Percentiles rank a stretch among this genome's conserved stretches.
Conservation (phyloP, 1,140 invertebrate genomes). For the Eurosta solidaginis region DNA sequence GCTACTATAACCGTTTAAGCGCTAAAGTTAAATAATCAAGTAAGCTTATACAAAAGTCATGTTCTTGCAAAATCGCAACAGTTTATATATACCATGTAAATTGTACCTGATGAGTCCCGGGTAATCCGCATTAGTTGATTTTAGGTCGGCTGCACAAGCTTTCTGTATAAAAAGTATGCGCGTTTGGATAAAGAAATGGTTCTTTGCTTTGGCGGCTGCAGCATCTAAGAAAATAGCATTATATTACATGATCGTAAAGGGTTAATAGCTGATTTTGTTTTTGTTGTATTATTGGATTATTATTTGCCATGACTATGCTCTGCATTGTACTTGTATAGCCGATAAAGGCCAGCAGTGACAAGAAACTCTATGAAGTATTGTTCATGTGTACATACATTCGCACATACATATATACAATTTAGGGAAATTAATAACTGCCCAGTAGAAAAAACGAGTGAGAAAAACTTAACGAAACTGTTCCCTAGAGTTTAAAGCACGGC, state of each 20-base stretch:
- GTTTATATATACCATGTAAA: too few species aligned
- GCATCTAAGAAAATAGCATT: neutral
- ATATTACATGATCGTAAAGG: too few species aligned
- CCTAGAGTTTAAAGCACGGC: too few species aligned
- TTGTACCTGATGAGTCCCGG: too few species aligned
- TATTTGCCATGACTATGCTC: neutral
- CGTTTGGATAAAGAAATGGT: neutral
- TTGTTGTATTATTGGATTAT: neutral
- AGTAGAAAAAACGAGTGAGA: too few species aligned
- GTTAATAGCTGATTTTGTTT: neutral
- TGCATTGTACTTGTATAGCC: neutral
- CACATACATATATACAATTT: neutral
- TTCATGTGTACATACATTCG: neutral
- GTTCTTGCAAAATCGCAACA: too few species aligned
- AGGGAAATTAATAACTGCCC: too few species aligned
- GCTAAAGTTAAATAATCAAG: too few species aligned
- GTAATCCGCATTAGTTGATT: too few species aligned
- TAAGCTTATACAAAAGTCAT: too few species aligned
- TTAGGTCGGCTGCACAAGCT: neutral
- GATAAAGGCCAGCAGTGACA: neutral
- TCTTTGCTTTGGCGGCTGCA: constrained; percentile 7
- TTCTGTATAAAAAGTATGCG: neutral
- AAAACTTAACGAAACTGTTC: too few species aligned
- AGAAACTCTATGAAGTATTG: neutral
- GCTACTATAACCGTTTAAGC: too few species aligned